phyloP scores from a whole-genome alignment of 2,888 invertebrate genomes.

The Thera britannica region DNA sequence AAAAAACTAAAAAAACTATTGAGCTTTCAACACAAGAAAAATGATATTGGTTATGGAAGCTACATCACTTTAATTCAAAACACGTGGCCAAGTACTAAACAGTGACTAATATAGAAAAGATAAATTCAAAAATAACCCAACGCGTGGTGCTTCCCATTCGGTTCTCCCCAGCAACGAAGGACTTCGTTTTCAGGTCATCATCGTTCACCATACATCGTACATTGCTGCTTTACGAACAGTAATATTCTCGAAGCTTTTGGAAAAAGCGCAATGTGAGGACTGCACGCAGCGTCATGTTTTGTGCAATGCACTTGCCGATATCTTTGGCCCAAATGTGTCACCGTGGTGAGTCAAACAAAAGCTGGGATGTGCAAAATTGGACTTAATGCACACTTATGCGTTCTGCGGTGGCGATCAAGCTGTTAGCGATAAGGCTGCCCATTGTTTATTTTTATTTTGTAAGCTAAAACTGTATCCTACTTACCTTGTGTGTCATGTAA shows the following conservation, averaged over 20 bases:
- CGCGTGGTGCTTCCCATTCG: constrained; percentile 62
- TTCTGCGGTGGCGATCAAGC: too few relatives aligned
- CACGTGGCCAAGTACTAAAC: constrained; percentile 39
- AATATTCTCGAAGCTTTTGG: background rate
- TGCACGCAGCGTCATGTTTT: constrained; percentile 9
- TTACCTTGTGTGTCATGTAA: too few relatives aligned
- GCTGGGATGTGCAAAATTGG: constrained; percentile 52
- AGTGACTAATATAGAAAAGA: constrained; percentile 66
- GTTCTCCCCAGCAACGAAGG: constrained; percentile 56
- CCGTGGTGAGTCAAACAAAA: constrained; percentile 58
- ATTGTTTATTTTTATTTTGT: too few relatives aligned
- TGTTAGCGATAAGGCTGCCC: too few relatives aligned
- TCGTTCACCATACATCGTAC: constrained; percentile 21
- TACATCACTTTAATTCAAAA: constrained; percentile 7
- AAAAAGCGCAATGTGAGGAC: constrained; percentile 12
- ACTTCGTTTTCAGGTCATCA: constrained; percentile 43
- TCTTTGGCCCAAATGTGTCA: constrained; percentile 76
- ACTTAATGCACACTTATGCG: constrained; percentile 42
- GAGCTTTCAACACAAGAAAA: too few relatives aligned
- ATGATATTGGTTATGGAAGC: background rate
- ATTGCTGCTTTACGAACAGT: constrained; percentile 30
- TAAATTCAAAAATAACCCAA: constrained; percentile 71
- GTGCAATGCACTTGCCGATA: constrained; percentile 44
- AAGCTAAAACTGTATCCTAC: too few relatives aligned
- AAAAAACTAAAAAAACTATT: too few relatives aligned